These are phyloP conservation scores for Ophion ventricosus DNA, from an alignment of 2,888 invertebrate genomes.

Conservation along the genomic window DNA sequence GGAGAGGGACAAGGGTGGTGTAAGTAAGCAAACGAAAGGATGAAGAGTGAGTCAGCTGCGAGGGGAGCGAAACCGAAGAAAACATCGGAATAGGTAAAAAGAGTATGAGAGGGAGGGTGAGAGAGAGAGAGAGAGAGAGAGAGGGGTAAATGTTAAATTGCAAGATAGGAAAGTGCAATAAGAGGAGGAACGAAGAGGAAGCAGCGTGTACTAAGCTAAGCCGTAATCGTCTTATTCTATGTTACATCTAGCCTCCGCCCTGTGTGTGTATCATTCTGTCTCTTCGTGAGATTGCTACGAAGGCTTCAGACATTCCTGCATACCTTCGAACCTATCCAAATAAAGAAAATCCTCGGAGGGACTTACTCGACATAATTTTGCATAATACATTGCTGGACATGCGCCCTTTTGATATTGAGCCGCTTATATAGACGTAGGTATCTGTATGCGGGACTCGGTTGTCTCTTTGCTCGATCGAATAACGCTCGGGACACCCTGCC, in stretches of 20 bases:
- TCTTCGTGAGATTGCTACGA: constrained; percentile 9
- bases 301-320: background rate
- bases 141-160: constrained; percentile 1
- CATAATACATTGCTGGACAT: background rate
- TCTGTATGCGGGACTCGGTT: constrained; percentile 7
- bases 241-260: constrained; percentile 77
- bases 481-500: constrained; percentile 18
- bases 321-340: constrained; percentile 8
- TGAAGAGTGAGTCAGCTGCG: background rate
- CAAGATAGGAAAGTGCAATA: constrained; percentile 31
- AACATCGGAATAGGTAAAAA: background rate
- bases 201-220: constrained; percentile 74
- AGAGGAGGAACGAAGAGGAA: constrained; percentile 42
- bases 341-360: background rate
- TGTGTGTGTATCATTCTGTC: constrained; percentile 30
- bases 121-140: constrained; percentile 5
- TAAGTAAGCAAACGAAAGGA: background rate
- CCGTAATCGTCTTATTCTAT: constrained; percentile 81
- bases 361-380: background rate
- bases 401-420: constrained; percentile 2
- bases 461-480: constrained; percentile 5
- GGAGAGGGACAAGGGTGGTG: background rate
- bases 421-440: background rate
- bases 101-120: background rate
- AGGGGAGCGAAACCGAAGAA: background rate